Evolutionary conservation across 1,140 invertebrate species (phyloP), one percentile per base, ranked within the genome.

Genomic region (Neodiprion fabricii): DNA sequence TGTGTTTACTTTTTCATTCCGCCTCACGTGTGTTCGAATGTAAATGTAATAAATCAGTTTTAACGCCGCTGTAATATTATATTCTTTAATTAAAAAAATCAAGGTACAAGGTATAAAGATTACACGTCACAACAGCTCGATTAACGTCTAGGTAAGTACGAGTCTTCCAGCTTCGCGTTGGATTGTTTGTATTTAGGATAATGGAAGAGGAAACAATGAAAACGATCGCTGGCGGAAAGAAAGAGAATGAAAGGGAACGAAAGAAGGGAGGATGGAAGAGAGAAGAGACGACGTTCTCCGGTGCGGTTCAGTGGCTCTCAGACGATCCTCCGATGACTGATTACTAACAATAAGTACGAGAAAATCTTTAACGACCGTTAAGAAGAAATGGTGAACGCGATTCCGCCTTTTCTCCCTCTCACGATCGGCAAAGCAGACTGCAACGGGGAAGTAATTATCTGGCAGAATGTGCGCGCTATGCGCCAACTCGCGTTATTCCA

Each of bases 81-180:
- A 83, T 83, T 82, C 81, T 80, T 84, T 84, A 84, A 85, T 84
- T 84, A 84, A 85, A 85, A 85, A 85, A 84, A 83, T 82, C 78
- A 75, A 12, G 28, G 28, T 40, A 40, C 28, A 40, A 77, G 73
- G 76, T 81, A 83, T 78, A 81, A 80, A 79, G 79, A 83, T 81
- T 79, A 75, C 79, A 78, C 76, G 79, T 78, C 81, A 80, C 70
- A 81, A 79, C 70, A 82, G 67, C 47, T 17, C 21, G 48, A 66
- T 67, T 28, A 28, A 40, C 28, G 28, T 70, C 21, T 47, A 71
- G 50, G 28, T 70, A 67, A 2, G 28, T 40, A 40, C 71, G 69
- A 69, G 73, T 74, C 69, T 71, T 76, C 28, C 72, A 48, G 72
- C 74, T 66, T 72, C 71, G 76, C 68, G n/a, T 0, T 61, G 0